Conservation (phyloP, 2,113 vertebrate genomes). For the Elgaria multicarinata region DNA sequence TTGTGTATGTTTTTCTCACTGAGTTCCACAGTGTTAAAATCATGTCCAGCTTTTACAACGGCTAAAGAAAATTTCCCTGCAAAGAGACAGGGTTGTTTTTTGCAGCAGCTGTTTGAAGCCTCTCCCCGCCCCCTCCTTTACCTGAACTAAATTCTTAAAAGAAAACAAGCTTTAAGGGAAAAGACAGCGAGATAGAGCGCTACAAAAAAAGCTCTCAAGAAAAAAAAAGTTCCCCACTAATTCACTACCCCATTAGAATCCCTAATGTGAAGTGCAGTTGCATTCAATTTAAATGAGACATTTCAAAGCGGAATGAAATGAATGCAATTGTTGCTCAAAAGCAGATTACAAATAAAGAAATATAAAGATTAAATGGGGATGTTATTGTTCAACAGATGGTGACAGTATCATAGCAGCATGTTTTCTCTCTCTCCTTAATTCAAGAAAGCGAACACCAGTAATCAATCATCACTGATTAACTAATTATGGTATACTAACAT, state of each 20-base stretch:
- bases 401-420: constrained; percentile 71
- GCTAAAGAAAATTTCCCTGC: constrained; percentile 14
- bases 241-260: constrained; percentile 61
- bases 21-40: constrained; percentile 40
- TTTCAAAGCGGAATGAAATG: constrained; percentile 62
- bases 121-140: neutral
- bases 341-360: constrained; percentile 62
- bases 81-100: constrained; percentile 25
- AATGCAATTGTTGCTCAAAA: constrained; percentile 50
- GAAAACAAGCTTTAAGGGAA: constrained; percentile 11
- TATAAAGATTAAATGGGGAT: constrained; percentile 71
- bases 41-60: neutral
- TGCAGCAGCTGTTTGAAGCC: neutral
- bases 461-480: constrained; percentile 84
- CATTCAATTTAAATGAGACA: constrained; percentile 67
- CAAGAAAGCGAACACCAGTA: constrained; percentile 76
- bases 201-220: constrained; percentile 12
- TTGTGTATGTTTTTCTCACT: neutral
- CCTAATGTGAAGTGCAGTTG: constrained; percentile 52
- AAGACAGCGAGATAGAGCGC: constrained; percentile 23
- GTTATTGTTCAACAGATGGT: constrained; percentile 81
- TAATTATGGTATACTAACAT: constrained; percentile 76
- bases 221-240: constrained; percentile 46
- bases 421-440: constrained; percentile 76
- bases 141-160: constrained; percentile 35